Conservation (phyloP, 2,888 invertebrate genomes). For the Cephus runcator region DNA sequence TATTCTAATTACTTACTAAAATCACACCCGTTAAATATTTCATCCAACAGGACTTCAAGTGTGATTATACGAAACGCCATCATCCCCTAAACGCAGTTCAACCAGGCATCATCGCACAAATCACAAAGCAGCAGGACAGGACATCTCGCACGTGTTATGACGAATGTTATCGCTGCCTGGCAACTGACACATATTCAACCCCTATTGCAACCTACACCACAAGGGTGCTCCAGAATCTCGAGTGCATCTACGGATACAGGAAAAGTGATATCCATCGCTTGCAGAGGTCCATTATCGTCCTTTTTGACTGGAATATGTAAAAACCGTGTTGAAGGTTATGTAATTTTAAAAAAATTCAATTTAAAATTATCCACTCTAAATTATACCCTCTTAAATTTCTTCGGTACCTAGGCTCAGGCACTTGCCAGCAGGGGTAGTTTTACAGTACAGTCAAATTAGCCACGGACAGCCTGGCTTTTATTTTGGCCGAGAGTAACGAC, state of each 20-base stretch:
- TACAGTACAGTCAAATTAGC: neutral
- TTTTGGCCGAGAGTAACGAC: neutral
- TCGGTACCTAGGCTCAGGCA: neutral
- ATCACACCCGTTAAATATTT: neutral
- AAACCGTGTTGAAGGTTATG: neutral
- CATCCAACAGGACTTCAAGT: neutral
- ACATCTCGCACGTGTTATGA: constrained; percentile 37
- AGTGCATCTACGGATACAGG: constrained; percentile 29
- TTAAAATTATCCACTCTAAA: neutral
- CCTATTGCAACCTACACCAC: constrained; percentile 45
- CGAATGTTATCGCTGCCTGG: constrained; percentile 62
- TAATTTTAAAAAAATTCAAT: neutral
- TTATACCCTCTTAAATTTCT: neutral
- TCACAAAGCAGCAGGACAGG: neutral
- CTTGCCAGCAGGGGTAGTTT: neutral
- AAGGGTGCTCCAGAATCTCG: constrained; percentile 48
- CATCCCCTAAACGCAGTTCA: neutral
- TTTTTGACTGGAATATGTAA: neutral
- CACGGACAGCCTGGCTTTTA: neutral
- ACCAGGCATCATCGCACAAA: neutral
- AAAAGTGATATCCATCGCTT: constrained; percentile 50
- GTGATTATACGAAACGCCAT: neutral
- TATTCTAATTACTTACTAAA: neutral
- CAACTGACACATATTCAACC: constrained; percentile 57
- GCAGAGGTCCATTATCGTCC: constrained; percentile 47